Evolutionary conservation across 2,888 invertebrate species (phyloP), one percentile per base, ranked within the genome.

Genomic region (Polia nebulosa): DNA sequence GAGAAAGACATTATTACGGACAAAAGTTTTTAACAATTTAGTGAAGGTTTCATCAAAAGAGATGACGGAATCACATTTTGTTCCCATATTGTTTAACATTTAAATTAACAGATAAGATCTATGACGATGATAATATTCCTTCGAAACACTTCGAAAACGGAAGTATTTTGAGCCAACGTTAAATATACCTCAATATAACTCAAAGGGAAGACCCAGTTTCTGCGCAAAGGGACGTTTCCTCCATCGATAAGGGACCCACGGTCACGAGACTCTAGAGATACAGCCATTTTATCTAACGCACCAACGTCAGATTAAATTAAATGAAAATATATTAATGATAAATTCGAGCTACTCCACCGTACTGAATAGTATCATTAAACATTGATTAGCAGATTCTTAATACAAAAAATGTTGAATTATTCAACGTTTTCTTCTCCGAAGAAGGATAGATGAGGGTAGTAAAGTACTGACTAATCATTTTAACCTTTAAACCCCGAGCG

Each of bases 161-260:
- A 55, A 57, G 22, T 60, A 60, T 62, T 57, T 69, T 51, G 20
- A 47, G 41, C 27, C 27, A 44, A 32, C n/a, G 45, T 60, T 57
- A 58, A 78, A 67, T 78, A 58, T 58, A n/a, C n/a, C n/a, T n/a
- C n/a, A n/a, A n/a, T 53, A 51, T 66, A 61, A 78, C 29, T 72
- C 53, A 49, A 67, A 72, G 44, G 22, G 25, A 73, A 74, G 65
- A 73, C 76, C 51, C 60, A 27, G 49, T 67, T 59, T 58, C 51
- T 58, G 72, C 58, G 71, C 61, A 61, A 56, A 66, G 66, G 67
- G 58, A 78, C 64, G 74, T 72, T 78, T 70, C 63, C 69, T 78
- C 62, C 82, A 84, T 84, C 78, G 84, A 86, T 87, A 85, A 86
- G 80, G 76, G 68, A 66, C 60, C 73, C 67, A 56, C 68, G 76